A percentile compares a stretch with the other conserved stretches of the same genome.
Conservation (phyloP, 2,888 invertebrate genomes). For the Ophraella communa region DNA sequence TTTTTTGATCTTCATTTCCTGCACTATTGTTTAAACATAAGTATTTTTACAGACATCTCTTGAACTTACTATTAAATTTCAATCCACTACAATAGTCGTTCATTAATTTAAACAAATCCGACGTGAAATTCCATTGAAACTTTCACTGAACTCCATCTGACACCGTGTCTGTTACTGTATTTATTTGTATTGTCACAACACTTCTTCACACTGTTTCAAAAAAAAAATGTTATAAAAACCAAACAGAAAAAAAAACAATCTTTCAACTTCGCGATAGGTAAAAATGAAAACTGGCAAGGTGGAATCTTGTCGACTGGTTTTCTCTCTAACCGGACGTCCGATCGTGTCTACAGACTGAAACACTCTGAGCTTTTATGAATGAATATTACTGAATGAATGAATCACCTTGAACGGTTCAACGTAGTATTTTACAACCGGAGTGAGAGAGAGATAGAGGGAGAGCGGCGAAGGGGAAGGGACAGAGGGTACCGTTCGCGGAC, state of each 20-base stretch:
- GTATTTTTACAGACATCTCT: neutral
- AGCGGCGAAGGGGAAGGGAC: neutral
- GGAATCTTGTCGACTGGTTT: constrained; percentile 17
- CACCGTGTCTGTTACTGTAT: neutral
- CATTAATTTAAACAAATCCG: constrained; percentile 7
- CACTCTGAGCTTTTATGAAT: constrained; percentile 26
- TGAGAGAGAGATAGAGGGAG: neutral
- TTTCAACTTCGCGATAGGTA: neutral
- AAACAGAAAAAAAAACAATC: constrained; percentile 1
- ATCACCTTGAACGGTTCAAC: constrained; percentile 33
- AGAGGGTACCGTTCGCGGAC: constrained; percentile 1
- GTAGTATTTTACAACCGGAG: constrained; percentile 25
- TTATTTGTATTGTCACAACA: neutral
- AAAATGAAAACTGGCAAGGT: constrained; percentile 20
- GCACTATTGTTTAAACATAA: neutral
- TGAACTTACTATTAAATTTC: constrained; percentile 3
- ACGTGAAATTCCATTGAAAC: neutral
- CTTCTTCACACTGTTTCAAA: neutral
- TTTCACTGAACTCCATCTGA: neutral
- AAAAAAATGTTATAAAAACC: neutral
- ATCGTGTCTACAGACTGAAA: constrained; percentile 7
- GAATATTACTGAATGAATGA: constrained; percentile 28
- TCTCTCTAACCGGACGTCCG: constrained; percentile 17
- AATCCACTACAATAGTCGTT: neutral
- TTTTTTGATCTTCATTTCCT: no score